phyloP scores from a whole-genome alignment of 2,888 invertebrate genomes.

The Sarcophaga caerulescens region DNA sequence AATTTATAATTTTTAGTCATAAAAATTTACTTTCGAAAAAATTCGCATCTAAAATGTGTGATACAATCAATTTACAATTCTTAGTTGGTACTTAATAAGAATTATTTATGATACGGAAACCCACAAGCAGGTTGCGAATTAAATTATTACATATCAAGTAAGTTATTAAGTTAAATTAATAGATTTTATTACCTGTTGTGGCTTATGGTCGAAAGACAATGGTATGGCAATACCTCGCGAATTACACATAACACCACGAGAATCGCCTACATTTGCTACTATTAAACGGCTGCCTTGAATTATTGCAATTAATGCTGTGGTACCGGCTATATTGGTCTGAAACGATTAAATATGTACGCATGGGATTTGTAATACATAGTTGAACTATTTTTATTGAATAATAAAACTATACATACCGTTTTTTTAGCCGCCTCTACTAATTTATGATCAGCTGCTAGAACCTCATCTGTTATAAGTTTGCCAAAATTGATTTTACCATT shows the following conservation, averaged over 20 bases:
- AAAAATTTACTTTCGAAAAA: no score
- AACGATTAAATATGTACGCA: conserved; percentile 23
- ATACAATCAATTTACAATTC: no score
- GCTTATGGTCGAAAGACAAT: conserved; percentile 97
- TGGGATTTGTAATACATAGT: background rate
- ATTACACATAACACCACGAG: conserved; percentile 97
- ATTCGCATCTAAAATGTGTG: no score
- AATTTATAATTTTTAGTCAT: no score
- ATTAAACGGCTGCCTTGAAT: conserved; percentile 90
- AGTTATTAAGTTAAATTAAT: no score
- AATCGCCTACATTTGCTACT: conserved; percentile 98
- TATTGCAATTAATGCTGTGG: conserved; percentile 95
- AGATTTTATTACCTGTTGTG: conserved; percentile 89
- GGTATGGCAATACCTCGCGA: conserved; percentile 93
- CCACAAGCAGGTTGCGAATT: no score
- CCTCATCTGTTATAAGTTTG: conserved; percentile 92
- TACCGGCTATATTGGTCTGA: conserved; percentile 89
- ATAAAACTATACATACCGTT: conserved; percentile 79
- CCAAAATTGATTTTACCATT: conserved; percentile 90
- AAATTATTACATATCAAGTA: no score
- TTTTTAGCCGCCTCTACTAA: conserved; percentile 92
- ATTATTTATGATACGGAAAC: no score
- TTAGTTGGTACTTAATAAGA: no score
- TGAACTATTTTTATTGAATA: background rate
- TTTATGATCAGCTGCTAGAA: conserved; percentile 90